Base-by-base conservation (phyloP, 37 sponge, comb jelly and placozoan genomes). In the Dysidea cf. avara region DNA sequence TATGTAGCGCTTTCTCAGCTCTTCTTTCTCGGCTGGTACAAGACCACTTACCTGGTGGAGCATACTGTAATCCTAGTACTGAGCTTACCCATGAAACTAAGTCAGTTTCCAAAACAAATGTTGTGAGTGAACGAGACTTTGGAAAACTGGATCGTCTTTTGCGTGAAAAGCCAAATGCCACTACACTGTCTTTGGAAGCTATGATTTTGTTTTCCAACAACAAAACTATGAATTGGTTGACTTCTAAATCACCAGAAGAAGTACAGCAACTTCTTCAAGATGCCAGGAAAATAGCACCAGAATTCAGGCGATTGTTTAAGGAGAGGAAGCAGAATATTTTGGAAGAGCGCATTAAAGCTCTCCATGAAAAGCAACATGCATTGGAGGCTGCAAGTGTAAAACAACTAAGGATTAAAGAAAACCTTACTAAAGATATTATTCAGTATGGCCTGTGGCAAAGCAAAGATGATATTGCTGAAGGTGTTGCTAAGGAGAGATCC, bases 141-240 rank as follows among this genome's bases (percentile, higher is more conserved):
- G 79, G 50, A 3, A 29, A 78, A 33, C 37, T 78, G 29, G 79
- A 78, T 40, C 61, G 79, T 5, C 22, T 71, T 4, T 33, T 71
- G 50, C 37, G 72, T 22, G 72, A 80, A 38, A 80, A 80, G 40
- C 81, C 81, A 17, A 69, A 80, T 63, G 72, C 81, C 17, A 50
- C 56, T 36, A 52, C 56, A 3, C 2, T 70, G 20, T 37, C 72
- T n/a, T 17, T 80, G 29, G 72, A 80, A 62, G 56, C 22, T 6
- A 31, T 80, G 50, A 63, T 80, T 21, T 36, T 80, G 66, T 80
- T 71, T 38, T 59, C 65, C 12, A 71, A 70, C 29, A 80, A 80
- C 56, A 80, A 80, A 37, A 80, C 81, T 17, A 22, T 54, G 33
- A 30, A 59, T 24, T 80, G 81, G 81, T 65, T 80, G 16, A 7